Evolutionary conservation across 2,888 invertebrate species (phyloP).

Genomic region (Dynastes maya): DNA sequence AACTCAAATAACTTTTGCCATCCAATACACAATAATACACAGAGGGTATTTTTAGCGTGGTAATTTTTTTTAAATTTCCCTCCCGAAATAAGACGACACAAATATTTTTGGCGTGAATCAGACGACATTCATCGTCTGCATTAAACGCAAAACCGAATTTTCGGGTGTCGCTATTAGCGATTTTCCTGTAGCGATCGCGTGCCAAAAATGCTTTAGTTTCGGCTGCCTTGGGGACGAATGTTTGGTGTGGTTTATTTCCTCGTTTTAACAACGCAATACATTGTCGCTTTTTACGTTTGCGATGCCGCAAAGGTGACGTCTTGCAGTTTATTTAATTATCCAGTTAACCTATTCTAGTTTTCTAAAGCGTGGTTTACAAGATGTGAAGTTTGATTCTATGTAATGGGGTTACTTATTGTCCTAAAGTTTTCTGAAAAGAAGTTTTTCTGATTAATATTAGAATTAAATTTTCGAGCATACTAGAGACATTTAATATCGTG

Average conservation of each 20-base stretch:
- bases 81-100: conserved; percentile 31
- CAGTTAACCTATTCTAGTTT: no score
- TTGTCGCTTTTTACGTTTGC: not conserved
- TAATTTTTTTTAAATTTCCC: conserved; percentile 31
- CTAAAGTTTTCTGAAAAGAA: no score
- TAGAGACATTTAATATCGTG: no score
- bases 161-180: not conserved
- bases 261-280: not conserved
- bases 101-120: conserved; percentile 43
- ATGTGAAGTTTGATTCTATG: no score
- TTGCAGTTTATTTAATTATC: no score
- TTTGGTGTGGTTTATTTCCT: not conserved
- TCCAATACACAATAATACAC: no score
- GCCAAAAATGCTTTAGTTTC: conserved; percentile 33
- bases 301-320: not conserved
- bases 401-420: no score
- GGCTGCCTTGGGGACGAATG: not conserved
- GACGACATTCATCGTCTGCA: conserved; percentile 1
- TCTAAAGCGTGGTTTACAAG: no score
- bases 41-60: not conserved
- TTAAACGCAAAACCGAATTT: conserved; percentile 8
- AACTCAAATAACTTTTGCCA: no score
- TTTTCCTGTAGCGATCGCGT: conserved; percentile 28
- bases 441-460: no score
- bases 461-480: no score